These are phyloP conservation scores for Pachyuromys duprasi DNA, from an alignment of 2,797 vertebrate genomes.

Conservation along the genomic window DNA sequence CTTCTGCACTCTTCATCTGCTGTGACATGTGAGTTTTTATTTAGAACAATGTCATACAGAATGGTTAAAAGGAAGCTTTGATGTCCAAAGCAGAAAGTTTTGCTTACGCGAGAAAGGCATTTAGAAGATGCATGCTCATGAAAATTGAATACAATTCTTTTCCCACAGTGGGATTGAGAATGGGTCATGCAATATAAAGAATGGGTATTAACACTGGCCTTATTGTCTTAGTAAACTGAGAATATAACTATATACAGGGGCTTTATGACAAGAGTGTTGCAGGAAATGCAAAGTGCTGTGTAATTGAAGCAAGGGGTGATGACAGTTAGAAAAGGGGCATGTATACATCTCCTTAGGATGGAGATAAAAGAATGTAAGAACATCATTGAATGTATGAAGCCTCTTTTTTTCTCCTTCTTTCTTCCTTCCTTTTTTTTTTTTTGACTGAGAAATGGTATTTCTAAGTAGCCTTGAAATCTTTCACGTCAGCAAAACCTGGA, in stretches of 20 bases:
- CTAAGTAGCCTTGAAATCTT: neutral
- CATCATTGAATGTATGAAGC: neutral
- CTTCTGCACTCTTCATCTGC: neutral
- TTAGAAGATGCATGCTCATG: neutral
- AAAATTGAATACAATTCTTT: neutral
- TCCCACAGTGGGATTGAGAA: neutral
- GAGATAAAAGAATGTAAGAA: neutral
- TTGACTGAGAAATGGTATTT: neutral
- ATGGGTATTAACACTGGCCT: neutral
- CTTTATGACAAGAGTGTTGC: neutral
- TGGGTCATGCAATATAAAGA: neutral
- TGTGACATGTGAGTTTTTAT: neutral
- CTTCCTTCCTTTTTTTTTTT: neutral
- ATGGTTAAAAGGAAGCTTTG: slow-evolving; percentile 38
- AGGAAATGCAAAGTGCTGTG: neutral
- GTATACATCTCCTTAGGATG: neutral
- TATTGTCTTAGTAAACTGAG: neutral
- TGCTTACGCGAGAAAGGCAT: neutral
- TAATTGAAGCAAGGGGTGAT: neutral
- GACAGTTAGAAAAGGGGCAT: neutral
- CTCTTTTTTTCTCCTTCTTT: neutral
- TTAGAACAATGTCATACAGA: slow-evolving; percentile 26
- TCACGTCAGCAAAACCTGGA: neutral
- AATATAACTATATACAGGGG: neutral
- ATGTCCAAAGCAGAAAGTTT: neutral